phyloP scores from a whole-genome alignment of 2,888 invertebrate species.

The Sminthurinus aureus region DNA sequence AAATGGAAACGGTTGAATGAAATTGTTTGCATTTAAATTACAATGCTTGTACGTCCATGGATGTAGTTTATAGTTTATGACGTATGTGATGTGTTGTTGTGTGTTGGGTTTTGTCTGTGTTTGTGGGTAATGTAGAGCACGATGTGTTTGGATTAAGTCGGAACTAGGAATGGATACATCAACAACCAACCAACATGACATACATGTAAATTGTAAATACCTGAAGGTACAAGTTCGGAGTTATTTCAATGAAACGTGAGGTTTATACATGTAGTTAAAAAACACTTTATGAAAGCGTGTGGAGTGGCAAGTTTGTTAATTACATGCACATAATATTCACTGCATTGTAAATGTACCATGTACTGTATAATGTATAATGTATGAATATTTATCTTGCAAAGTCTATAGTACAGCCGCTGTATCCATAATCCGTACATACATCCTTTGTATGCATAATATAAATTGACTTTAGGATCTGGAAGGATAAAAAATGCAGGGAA shows the following conservation, averaged over 20 bases:
- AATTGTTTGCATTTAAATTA: background rate
- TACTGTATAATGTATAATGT: background rate
- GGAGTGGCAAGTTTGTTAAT: conserved; percentile 15
- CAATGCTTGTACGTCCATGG: background rate
- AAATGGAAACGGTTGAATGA: background rate
- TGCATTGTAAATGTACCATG: background rate
- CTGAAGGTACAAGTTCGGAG: background rate
- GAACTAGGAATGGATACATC: background rate
- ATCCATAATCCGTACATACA: too few species aligned
- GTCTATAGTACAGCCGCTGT: too few species aligned
- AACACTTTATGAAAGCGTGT: conserved; percentile 3
- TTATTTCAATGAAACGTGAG: conserved; percentile 9
- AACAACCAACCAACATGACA: background rate
- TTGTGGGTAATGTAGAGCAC: background rate
- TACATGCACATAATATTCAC: background rate
- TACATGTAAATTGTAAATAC: too few species aligned
- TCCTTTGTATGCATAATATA: too few species aligned
- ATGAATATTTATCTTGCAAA: too few species aligned
- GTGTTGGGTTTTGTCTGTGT: background rate
- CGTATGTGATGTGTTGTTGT: background rate
- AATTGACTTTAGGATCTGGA: background rate
- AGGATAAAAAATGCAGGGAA: background rate
- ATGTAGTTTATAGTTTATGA: background rate
- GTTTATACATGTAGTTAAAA: background rate
- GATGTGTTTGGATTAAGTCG: background rate